phyloP scores from a whole-genome alignment of 2,888 invertebrate species.

The Megalurothrips usitatus region DNA sequence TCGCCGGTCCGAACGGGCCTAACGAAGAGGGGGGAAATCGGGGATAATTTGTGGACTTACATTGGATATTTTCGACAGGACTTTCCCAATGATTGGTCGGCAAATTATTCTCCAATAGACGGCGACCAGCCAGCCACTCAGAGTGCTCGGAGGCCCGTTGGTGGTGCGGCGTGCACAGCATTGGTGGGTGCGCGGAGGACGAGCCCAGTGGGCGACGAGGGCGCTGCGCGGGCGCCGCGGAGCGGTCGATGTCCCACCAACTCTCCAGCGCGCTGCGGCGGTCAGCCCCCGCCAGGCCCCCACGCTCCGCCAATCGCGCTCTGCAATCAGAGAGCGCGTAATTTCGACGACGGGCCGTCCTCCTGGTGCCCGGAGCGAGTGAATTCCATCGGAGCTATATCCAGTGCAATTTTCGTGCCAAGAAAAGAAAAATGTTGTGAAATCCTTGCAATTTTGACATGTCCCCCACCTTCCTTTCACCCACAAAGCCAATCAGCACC shows the following conservation, averaged over 20 bases:
- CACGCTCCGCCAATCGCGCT: neutral
- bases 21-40: conserved; percentile 39
- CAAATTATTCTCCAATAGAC: conserved; percentile 43
- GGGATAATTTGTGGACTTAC: conserved; percentile 68
- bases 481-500: no score
- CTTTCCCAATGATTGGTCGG: conserved; percentile 87
- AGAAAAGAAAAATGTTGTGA: no score
- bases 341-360: neutral
- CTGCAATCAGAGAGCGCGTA: neutral
- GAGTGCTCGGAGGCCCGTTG: neutral
- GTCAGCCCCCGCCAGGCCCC: neutral
- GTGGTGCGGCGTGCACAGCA: conserved; percentile 1
- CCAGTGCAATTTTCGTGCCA: no score
- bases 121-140: conserved; percentile 34
- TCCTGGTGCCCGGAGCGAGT: no score
- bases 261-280: neutral
- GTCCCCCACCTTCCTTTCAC: no score
- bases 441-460: no score
- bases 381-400: no score
- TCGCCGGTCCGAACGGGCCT: conserved; percentile 43
- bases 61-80: conserved; percentile 67
- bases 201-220: conserved; percentile 22
- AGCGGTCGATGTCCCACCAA: conserved; percentile 1
- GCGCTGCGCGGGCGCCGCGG: neutral
- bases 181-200: conserved; percentile 1